These are phyloP conservation scores for human DNA, from an alignment of 2,113 vertebrate species.

Conservation along the genomic window DNA sequence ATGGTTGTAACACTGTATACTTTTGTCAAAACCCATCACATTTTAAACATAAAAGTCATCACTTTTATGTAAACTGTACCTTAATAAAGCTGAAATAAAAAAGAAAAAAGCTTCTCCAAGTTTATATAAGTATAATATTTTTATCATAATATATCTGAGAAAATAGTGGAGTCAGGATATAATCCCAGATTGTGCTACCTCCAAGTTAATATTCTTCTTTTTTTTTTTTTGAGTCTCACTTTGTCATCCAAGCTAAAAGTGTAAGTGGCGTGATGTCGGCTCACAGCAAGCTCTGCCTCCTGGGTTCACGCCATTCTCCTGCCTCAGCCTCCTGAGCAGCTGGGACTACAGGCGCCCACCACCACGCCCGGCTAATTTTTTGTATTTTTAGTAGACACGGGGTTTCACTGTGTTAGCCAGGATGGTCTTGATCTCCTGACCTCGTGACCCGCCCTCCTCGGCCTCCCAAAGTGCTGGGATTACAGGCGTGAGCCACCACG, in stretches of 20 bases:
- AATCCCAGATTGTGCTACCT: not conserved
- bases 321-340: no score
- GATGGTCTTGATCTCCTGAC: no score
- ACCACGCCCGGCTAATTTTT: no score
- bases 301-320: no score
- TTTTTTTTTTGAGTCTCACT: no score
- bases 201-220: not conserved
- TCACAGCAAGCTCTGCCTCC: no score
- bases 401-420: no score
- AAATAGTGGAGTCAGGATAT: not conserved
- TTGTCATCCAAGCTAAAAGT: not conserved
- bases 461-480: no score
- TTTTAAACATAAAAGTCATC: not conserved
- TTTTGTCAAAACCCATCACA: not conserved
- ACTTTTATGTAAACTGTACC: not conserved
- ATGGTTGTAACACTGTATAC: not conserved
- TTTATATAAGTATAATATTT: not conserved
- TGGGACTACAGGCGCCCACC: no score
- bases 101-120: not conserved
- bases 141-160: not conserved
- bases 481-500: no score
- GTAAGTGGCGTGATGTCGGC: not conserved
- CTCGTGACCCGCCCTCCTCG: no score
- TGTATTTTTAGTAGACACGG: no score
- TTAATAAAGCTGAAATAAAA: slow-evolving; percentile 13